These are phyloP conservation scores for Brachymystax lenok DNA, from an alignment of 2,797 vertebrate genomes.

Conservation along the genomic window DNA sequence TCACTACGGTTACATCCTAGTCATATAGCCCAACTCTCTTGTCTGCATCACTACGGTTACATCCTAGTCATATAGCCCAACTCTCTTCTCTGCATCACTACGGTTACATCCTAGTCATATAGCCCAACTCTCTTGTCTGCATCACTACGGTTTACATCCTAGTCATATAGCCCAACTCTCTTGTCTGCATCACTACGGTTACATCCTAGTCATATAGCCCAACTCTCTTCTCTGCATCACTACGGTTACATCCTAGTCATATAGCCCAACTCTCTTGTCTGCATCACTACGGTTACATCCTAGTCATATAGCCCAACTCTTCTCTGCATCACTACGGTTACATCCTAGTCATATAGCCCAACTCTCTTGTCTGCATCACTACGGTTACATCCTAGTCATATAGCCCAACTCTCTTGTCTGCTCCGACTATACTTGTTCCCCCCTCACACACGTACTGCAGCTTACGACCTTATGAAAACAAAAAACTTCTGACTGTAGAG, in stretches of 20 bases:
- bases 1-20: neutral
- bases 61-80: neutral
- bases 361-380: neutral
- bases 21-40: neutral
- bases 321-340: neutral
- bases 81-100: neutral
- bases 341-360: neutral
- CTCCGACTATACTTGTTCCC: neutral
- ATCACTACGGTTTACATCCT: neutral
- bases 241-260: neutral
- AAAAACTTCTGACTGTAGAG: constrained; percentile 12
- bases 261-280: neutral
- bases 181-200: neutral
- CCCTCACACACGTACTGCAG: neutral
- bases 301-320: neutral
- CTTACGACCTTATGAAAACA: constrained; percentile 31
- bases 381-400: neutral
- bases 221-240: neutral
- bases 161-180: neutral
- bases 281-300: neutral
- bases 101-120: too few relatives aligned
- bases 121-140: neutral
- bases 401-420: neutral
- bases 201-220: neutral
- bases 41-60: neutral